phyloP scores from a whole-genome alignment of 2,113 vertebrate species.

The Pterocles gutturalis region DNA sequence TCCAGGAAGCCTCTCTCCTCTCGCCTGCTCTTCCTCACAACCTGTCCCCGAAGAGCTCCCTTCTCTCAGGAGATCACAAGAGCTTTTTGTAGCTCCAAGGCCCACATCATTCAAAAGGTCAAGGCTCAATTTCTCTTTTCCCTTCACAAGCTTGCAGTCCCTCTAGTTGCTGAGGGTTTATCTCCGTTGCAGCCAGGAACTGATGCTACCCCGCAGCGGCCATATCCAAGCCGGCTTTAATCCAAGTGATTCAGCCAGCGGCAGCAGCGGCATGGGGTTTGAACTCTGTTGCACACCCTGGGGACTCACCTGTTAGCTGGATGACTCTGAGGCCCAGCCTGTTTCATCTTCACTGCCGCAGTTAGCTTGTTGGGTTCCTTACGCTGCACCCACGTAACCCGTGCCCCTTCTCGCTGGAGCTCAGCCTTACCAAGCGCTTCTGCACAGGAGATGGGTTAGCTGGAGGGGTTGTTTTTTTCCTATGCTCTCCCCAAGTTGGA shows the following conservation, averaged over 20 bases:
- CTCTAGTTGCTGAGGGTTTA: not conserved
- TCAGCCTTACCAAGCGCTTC: not conserved
- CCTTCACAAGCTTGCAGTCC: not conserved
- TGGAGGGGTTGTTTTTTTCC: not conserved
- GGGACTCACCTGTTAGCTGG: not conserved
- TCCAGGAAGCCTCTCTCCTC: not conserved
- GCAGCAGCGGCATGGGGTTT: not conserved
- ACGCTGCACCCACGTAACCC: fast-evolving
- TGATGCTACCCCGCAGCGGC: not conserved
- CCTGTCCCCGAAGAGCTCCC: not conserved
- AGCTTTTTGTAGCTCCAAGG: not conserved
- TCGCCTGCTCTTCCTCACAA: not conserved
- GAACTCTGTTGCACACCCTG: not conserved
- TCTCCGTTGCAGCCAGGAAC: not conserved
- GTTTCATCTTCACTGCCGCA: not conserved
- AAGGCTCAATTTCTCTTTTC: not conserved
- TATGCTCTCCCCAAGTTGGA: not conserved
- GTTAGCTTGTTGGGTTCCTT: not conserved
- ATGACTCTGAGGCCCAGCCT: not conserved
- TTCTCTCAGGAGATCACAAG: not conserved
- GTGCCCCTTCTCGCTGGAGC: not conserved
- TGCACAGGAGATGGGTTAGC: not conserved
- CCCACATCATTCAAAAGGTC: constrained; percentile 15
- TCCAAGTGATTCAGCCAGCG: not conserved
- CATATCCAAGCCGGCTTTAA: not conserved